A percentile compares a stretch with the other conserved stretches of the same genome.
phyloP scores from a whole-genome alignment of 2,113 vertebrate genomes.

The Aplodontia rufa region DNA sequence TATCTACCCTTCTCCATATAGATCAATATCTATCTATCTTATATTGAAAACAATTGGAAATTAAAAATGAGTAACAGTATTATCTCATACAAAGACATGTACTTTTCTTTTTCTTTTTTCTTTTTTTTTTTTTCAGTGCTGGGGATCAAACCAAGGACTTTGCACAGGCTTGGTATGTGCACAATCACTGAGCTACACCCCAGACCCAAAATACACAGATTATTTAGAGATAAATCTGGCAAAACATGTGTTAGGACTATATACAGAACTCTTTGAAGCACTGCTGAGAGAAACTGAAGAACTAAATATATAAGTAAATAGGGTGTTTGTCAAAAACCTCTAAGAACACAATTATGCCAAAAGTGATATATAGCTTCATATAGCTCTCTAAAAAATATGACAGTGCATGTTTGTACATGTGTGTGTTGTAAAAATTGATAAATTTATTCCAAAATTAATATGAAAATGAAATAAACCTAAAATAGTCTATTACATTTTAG shows the following conservation, averaged over 20 bases:
- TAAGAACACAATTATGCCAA: not conserved
- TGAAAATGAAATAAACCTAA: not conserved
- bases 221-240: not conserved
- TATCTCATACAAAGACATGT: not conserved
- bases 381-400: not conserved
- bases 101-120: not conserved
- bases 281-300: not conserved
- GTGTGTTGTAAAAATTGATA: not conserved
- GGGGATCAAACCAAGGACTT: not conserved
- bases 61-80: not conserved
- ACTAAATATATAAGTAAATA: not conserved
- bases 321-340: not conserved
- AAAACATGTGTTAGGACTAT: not conserved
- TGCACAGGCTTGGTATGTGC: not conserved
- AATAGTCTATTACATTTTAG: not conserved
- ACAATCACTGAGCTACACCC: not conserved
- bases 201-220: not conserved
- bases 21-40: not conserved
- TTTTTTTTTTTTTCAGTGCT: not conserved
- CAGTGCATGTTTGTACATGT: not conserved
- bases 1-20: not conserved
- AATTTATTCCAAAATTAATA: not conserved
- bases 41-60: not conserved
- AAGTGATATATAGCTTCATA: not conserved
- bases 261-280: not conserved